These are phyloP conservation scores for Podabrus alpinus DNA, from an alignment of 2,888 invertebrate genomes.

Conservation along the genomic window DNA sequence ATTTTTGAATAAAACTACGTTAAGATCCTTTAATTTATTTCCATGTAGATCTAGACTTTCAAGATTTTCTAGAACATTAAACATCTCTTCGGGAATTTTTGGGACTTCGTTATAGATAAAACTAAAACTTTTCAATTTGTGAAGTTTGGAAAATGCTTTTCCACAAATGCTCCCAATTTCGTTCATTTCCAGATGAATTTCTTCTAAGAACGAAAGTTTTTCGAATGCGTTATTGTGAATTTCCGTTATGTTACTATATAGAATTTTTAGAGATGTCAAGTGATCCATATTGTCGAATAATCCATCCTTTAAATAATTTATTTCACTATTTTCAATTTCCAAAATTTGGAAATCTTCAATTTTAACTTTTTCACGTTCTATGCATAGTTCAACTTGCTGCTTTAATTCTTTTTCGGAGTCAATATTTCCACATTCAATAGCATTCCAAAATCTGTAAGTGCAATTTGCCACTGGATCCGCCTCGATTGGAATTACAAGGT, in stretches of 20 bases:
- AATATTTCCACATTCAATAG: constrained; percentile 1
- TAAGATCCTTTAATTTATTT: not conserved
- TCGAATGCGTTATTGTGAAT: not conserved
- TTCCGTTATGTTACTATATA: constrained; percentile 1
- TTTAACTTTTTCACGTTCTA: not conserved
- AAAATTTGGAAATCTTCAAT: constrained; percentile 2
- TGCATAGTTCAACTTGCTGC: not conserved
- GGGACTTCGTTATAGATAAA: not conserved
- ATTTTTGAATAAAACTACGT: not conserved
- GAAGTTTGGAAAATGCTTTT: not conserved
- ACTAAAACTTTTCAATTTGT: not conserved
- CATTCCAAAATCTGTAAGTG: constrained; percentile 1
- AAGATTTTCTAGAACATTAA: not conserved
- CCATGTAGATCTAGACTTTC: not conserved
- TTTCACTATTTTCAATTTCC: constrained; percentile 3
- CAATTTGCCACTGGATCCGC: not conserved
- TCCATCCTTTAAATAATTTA: not conserved
- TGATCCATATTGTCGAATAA: not conserved
- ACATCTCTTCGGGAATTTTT: not conserved
- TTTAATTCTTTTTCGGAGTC: not conserved
- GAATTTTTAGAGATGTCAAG: not conserved
- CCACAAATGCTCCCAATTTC: not conserved
- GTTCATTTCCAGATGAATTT: not conserved
- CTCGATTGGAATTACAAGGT: not conserved
- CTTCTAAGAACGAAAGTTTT: not conserved